A percentile compares a stretch with the other conserved stretches of the same genome.
phyloP scores from a whole-genome alignment of 2,888 invertebrate genomes.

The Lasioglossum vierecki region DNA sequence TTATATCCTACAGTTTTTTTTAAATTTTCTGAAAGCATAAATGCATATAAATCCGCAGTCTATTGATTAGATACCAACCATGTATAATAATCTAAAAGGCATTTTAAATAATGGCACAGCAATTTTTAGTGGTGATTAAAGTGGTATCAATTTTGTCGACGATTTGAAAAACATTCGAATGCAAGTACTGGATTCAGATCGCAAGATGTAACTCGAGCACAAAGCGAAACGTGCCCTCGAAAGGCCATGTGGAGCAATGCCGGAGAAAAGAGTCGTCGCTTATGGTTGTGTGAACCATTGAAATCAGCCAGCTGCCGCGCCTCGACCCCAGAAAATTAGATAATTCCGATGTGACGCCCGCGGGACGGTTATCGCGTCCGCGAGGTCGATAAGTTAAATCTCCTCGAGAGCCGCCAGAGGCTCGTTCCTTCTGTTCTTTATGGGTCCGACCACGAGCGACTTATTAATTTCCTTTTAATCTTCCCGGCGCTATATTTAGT shows the following conservation, averaged over 20 bases:
- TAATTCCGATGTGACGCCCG: conserved; percentile 63
- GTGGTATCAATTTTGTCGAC: neutral
- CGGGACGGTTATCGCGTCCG: conserved; percentile 65
- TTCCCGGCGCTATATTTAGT: conserved; percentile 11
- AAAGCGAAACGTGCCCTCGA: neutral
- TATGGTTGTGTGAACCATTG: neutral
- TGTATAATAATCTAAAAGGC: too few relatives aligned
- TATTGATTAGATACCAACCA: too few relatives aligned
- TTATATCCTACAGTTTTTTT: too few relatives aligned
- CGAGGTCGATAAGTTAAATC: conserved; percentile 11
- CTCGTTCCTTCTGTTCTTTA: neutral
- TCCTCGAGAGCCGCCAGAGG: neutral
- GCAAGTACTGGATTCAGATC: neutral
- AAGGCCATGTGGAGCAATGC: conserved; percentile 6
- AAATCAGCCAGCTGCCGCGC: conserved; percentile 35
- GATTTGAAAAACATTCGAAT: neutral
- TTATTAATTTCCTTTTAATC: conserved; percentile 16
- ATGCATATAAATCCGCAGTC: too few relatives aligned
- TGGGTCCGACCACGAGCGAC: neutral
- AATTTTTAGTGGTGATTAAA: too few relatives aligned
- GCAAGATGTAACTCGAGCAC: neutral
- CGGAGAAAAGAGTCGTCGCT: neutral
- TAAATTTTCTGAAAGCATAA: too few relatives aligned
- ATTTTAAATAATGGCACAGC: too few relatives aligned
- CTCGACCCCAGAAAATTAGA: conserved; percentile 66